These are phyloP conservation scores for Squalus acanthias DNA, from an alignment of 2,797 vertebrate species.

Conservation along the genomic window DNA sequence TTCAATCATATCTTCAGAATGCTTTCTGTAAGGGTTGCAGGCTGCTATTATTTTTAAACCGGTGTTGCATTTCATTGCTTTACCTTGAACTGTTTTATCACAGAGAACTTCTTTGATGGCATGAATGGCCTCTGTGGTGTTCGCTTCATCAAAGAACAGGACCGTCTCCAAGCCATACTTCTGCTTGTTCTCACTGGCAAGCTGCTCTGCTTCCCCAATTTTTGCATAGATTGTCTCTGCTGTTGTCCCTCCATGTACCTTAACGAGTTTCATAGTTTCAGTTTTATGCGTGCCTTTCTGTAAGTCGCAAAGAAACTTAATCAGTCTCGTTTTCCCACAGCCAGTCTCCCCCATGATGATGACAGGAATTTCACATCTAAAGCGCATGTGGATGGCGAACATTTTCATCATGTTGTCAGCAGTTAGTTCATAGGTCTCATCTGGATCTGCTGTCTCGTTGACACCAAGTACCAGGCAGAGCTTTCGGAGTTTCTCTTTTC, in stretches of 20 bases:
- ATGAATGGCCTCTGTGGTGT: constrained; percentile 69
- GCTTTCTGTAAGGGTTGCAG: constrained; percentile 71
- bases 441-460: constrained; percentile 55
- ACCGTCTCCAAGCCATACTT: constrained; percentile 59
- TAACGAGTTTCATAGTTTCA: constrained; percentile 66
- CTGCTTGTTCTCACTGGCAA: constrained; percentile 53
- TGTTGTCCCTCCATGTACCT: constrained; percentile 69
- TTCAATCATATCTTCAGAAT: constrained; percentile 60
- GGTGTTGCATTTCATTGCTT: constrained; percentile 49
- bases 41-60: constrained; percentile 69
- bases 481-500: constrained; percentile 58
- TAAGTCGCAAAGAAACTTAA: constrained; percentile 65
- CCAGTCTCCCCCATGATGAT: constrained; percentile 74
- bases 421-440: constrained; percentile 67
- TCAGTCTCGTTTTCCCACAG: constrained; percentile 68
- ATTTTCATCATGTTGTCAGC: constrained; percentile 74
- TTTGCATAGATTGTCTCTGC: constrained; percentile 63
- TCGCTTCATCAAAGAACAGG: constrained; percentile 73
- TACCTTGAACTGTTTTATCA: constrained; percentile 58
- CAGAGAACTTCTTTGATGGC: constrained; percentile 71
- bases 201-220: constrained; percentile 58
- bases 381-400: constrained; percentile 71
- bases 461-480: constrained; percentile 64
- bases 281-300: constrained; percentile 53
- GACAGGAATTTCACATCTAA: constrained; percentile 69